Base-by-base conservation (phyloP, 2,797 vertebrate species). In the Gymnoscopelus microlampas region DNA sequence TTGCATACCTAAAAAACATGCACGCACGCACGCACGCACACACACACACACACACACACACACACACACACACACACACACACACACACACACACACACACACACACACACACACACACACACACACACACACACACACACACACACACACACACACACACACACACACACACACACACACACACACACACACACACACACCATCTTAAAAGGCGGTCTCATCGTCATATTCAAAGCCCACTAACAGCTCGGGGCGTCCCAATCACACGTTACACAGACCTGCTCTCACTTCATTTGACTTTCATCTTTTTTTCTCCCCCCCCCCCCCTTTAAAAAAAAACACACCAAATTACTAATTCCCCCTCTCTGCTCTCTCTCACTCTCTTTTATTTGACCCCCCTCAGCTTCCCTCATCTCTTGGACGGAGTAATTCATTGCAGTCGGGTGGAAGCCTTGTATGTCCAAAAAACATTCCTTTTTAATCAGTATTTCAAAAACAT, bases 251-350 rank as follows among this genome's bases (percentile, higher is more conserved):
- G 69, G 29, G 88, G 91, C 88, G 65, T 70, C 73, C 68, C 80
- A 83, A 85, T 84, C 87, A 76, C 86, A 90, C 82, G 85, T 88
- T 88, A 85, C 88, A 90, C 68, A 70, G 85, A 91, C 90, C 91
- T 85, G 82, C 66, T 79, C 89, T 71, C 71, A 84, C 88, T 84
- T 90, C 68, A 90, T 87, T 85, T 81, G 79, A 77, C 91, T 93
- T 91, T 93, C 85, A 93, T 92, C 83, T 83, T 78, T 76, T 80
- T 76, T 6, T 65, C 64, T 49, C 19, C 61, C 12, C 56, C 9
- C 62, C 24, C 19, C 12, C 12, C 63, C n/a, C n/a, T n/a, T n/a
- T n/a, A n/a, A n/a, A 48, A 59, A 79, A 77, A 73, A 70, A 77
- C 71, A 77, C 74, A 81, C 82, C 60, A 26, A 90, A 88, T 88